Percentiles rank a stretch among this genome's conserved stretches.
These are phyloP conservation scores for Seira ritae DNA, from an alignment of 2,888 invertebrate species.

Conservation along the genomic window DNA sequence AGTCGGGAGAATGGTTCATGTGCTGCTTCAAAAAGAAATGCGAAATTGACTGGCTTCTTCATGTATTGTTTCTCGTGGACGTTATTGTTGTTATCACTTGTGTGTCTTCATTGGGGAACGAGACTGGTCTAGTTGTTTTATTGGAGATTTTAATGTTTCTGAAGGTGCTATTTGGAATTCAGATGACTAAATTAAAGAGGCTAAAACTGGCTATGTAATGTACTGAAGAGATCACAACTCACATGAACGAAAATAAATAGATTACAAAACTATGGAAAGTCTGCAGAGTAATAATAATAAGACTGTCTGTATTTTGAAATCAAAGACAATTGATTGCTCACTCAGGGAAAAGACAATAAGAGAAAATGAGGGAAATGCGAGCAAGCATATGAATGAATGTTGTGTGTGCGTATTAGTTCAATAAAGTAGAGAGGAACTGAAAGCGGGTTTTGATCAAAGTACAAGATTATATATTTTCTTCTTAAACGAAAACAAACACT, in stretches of 20 bases:
- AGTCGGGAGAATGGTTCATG: slow-evolving; percentile 5
- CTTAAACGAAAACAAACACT: background rate
- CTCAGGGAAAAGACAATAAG: slow-evolving; percentile 31
- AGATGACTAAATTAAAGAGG: background rate
- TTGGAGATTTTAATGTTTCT: background rate
- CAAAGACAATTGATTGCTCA: slow-evolving; percentile 31
- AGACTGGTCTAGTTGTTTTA: slow-evolving; percentile 11
- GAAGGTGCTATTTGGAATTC: background rate
- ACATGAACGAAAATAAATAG: too few relatives aligned
- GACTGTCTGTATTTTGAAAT: slow-evolving; percentile 12
- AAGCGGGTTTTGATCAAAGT: slow-evolving; percentile 53
- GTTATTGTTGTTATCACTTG: slow-evolving; percentile 25
- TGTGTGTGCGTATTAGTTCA: too few relatives aligned
- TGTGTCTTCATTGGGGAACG: background rate
- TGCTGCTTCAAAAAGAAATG: background rate
- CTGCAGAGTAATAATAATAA: slow-evolving; percentile 3
- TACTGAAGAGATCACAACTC: background rate
- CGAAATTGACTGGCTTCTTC: slow-evolving; percentile 11
- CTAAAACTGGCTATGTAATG: background rate
- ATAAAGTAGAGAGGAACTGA: too few relatives aligned
- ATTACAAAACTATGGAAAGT: slow-evolving; percentile 23
- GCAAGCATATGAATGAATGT: slow-evolving; percentile 1
- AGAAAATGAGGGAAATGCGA: background rate
- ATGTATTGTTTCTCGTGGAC: slow-evolving; percentile 14
- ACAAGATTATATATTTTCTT: slow-evolving; percentile 42